A percentile compares a stretch with the other conserved stretches of the same genome.
phyloP scores from a whole-genome alignment of 2,113 vertebrate species.

The Gnathonemus longibarbis region DNA sequence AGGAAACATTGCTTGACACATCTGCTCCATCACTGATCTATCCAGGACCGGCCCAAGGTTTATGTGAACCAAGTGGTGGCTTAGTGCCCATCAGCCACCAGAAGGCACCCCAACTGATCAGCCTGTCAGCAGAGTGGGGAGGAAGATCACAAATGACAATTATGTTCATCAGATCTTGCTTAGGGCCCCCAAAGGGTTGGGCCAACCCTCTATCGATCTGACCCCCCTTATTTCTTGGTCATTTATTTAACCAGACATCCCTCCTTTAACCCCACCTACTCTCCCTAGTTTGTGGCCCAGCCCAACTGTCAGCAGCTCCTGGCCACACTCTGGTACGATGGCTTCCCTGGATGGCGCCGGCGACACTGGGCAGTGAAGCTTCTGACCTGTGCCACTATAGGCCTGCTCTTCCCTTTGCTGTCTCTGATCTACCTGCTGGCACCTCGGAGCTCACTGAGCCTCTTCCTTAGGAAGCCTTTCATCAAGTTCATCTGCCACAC shows the following conservation, averaged over 20 bases:
- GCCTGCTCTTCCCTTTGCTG: conserved; percentile 84
- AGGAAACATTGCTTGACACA: not conserved
- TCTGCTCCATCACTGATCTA: not conserved
- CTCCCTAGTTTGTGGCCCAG: conserved; percentile 84
- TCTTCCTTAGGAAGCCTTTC: conserved; percentile 96
- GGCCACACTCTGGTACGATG: conserved; percentile 92
- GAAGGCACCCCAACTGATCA: not conserved
- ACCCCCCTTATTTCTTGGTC: not conserved
- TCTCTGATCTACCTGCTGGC: conserved; percentile 86
- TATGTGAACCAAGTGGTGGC: not conserved
- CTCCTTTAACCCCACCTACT: conserved; percentile 12
- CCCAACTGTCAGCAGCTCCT: conserved; percentile 96
- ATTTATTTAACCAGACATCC: not conserved
- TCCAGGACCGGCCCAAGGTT: not conserved
- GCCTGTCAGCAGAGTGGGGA: not conserved
- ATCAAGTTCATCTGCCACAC: conserved; percentile 99
- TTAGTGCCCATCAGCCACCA: not conserved
- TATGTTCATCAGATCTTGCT: not conserved
- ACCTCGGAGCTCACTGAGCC: conserved; percentile 83
- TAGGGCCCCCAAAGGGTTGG: not conserved
- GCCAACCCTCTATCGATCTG: not conserved
- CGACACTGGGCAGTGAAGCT: conserved; percentile 94
- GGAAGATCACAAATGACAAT: not conserved
- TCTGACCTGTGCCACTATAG: conserved; percentile 89
- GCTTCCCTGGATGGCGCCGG: conserved; percentile 91